Conservation (phyloP, 2,797 vertebrate genomes). For the Florisuga fusca region DNA sequence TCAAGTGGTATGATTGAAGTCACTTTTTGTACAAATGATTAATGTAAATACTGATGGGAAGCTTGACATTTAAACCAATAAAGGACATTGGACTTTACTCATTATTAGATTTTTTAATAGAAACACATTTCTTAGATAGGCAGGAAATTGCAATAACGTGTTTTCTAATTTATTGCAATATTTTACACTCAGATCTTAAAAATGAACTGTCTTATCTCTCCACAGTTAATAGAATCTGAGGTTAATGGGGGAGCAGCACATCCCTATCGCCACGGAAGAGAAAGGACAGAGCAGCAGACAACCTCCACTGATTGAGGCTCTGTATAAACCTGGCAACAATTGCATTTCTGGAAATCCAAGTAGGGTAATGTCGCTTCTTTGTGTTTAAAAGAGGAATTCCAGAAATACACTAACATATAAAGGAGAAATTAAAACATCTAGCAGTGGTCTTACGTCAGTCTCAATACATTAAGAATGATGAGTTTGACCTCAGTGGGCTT, state of each 20-base stretch:
- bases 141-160: slow-evolving; percentile 53
- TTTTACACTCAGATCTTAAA: slow-evolving; percentile 27
- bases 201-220: neutral
- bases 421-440: neutral
- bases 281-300: neutral
- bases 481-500: neutral
- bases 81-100: slow-evolving; percentile 9
- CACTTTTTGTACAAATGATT: slow-evolving; percentile 17
- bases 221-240: slow-evolving; percentile 34
- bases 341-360: neutral
- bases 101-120: slow-evolving; percentile 43
- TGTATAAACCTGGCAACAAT: neutral
- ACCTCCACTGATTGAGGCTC: neutral
- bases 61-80: slow-evolving; percentile 30
- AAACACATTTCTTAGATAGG: slow-evolving; percentile 6
- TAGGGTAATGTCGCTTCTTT: neutral
- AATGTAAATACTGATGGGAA: slow-evolving; percentile 29
- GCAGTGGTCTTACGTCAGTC: fast-evolving
- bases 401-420: neutral
- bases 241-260: neutral
- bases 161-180: slow-evolving; percentile 40
- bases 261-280: fast-evolving
- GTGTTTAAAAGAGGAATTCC: neutral
- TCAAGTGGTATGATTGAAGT: neutral
- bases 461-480: neutral